These are phyloP conservation scores for Lutra lutra DNA, from an alignment of 2,797 vertebrate genomes.

Conservation along the genomic window DNA sequence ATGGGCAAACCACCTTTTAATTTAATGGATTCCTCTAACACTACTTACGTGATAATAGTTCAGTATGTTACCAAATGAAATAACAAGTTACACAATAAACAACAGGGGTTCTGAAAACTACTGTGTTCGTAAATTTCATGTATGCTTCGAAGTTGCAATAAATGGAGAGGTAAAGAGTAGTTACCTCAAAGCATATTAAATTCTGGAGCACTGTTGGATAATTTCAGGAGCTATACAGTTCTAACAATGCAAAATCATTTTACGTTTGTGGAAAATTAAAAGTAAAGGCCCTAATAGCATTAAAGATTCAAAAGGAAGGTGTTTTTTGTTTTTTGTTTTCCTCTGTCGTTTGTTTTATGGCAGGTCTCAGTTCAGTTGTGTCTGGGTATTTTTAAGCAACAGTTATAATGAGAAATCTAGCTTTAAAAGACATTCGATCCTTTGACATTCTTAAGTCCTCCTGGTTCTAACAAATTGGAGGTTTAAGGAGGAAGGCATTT, in stretches of 20 bases:
- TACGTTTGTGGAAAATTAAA: neutral
- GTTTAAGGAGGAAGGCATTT: neutral
- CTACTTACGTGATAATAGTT: neutral
- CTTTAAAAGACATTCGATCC: neutral
- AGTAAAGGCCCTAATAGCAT: neutral
- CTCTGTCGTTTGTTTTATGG: neutral
- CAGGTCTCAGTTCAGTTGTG: neutral
- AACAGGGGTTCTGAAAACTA: neutral
- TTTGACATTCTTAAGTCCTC: neutral
- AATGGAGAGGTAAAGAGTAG: neutral
- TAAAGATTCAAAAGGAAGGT: neutral
- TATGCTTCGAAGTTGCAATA: neutral
- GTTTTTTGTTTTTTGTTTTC: neutral
- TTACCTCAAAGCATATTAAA: neutral
- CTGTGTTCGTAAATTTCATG: neutral
- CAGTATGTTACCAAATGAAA: neutral
- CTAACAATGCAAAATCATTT: neutral
- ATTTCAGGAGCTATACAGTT: neutral
- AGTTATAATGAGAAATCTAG: neutral
- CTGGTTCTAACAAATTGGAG: neutral
- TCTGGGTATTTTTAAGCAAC: neutral
- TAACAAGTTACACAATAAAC: neutral
- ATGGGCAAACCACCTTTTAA: constrained; percentile 61
- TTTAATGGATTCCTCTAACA: neutral
- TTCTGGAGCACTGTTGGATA: neutral